These are phyloP conservation scores for Stratiomys singularior DNA, from an alignment of 2,888 invertebrate genomes.

Conservation along the genomic window DNA sequence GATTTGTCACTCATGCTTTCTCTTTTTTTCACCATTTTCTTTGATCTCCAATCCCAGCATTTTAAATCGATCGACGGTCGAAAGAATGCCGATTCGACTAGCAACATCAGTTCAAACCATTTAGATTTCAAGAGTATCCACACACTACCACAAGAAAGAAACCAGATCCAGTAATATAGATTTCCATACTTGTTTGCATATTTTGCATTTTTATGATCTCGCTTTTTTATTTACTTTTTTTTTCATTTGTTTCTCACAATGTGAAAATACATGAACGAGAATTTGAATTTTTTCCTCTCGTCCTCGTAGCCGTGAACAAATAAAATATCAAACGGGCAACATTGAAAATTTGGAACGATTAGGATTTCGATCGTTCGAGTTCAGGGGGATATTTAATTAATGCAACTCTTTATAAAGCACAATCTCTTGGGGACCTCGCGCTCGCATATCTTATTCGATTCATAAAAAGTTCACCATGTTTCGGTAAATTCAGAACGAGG, in stretches of 20 bases:
- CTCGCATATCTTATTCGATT: too few relatives aligned
- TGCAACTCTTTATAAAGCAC: too few relatives aligned
- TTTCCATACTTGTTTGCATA: constrained; percentile 41
- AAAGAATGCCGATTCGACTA: neutral
- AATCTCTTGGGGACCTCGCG: too few relatives aligned
- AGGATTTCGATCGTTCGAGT: too few relatives aligned
- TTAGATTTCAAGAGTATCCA: neutral
- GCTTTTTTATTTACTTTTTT: neutral
- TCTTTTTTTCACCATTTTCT: too few relatives aligned
- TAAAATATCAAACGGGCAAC: neutral
- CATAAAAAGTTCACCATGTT: too few relatives aligned
- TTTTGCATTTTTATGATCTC: constrained; percentile 36
- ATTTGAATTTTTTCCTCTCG: neutral
- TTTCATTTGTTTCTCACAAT: neutral
- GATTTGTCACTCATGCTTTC: too few relatives aligned
- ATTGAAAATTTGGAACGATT: neutral
- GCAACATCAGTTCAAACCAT: neutral
- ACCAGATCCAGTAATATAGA: constrained; percentile 20
- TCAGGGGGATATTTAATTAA: too few relatives aligned
- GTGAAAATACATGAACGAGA: constrained; percentile 11
- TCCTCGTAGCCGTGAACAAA: neutral
- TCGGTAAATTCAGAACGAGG: too few relatives aligned
- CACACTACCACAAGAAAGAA: neutral
- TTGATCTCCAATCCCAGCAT: neutral
- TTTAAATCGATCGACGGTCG: neutral